Conservation (phyloP, 2,888 invertebrate genomes). For the Ophion slaviceki region DNA sequence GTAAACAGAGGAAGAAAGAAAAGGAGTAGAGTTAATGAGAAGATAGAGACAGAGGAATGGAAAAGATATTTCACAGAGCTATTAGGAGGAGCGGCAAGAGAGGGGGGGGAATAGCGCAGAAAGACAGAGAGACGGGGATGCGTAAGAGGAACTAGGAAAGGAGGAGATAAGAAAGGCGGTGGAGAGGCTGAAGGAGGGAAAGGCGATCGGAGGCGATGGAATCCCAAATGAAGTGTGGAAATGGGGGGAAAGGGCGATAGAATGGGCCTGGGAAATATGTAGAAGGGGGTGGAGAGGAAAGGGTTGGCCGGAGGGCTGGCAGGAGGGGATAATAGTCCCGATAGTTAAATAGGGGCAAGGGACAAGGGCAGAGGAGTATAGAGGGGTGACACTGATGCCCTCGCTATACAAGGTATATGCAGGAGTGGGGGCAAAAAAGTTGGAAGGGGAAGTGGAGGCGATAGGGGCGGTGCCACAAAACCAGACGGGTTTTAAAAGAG, state of each 20-base stretch:
- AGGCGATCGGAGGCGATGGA: slow-evolving; percentile 21
- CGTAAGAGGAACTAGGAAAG: neutral
- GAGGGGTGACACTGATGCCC: slow-evolving; percentile 47
- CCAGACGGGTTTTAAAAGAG: slow-evolving; percentile 21
- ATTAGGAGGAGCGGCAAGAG: neutral
- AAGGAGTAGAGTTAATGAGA: slow-evolving; percentile 8
- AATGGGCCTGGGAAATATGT: slow-evolving; percentile 16
- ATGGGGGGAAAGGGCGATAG: neutral
- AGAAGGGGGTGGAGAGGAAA: slow-evolving; percentile 6
- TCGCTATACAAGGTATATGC: slow-evolving; percentile 43
- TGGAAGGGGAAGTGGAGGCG: slow-evolving; percentile 1
- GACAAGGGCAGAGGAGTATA: slow-evolving; percentile 42
- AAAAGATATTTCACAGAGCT: slow-evolving; percentile 22
- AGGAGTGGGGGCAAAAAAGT: neutral
- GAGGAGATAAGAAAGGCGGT: slow-evolving; percentile 1
- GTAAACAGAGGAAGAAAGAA: slow-evolving; percentile 13
- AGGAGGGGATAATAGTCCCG: slow-evolving; percentile 24
- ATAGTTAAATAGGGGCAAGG: neutral
- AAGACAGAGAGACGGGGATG: neutral
- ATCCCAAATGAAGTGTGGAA: slow-evolving; percentile 29
- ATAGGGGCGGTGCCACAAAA: neutral
- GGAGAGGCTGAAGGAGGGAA: slow-evolving; percentile 2
- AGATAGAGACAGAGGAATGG: neutral
- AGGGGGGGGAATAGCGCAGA: neutral
- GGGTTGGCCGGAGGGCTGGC: slow-evolving; percentile 22